phyloP scores from a whole-genome alignment of 1,140 invertebrate genomes.

The Pogonomyrmex californicus region DNA sequence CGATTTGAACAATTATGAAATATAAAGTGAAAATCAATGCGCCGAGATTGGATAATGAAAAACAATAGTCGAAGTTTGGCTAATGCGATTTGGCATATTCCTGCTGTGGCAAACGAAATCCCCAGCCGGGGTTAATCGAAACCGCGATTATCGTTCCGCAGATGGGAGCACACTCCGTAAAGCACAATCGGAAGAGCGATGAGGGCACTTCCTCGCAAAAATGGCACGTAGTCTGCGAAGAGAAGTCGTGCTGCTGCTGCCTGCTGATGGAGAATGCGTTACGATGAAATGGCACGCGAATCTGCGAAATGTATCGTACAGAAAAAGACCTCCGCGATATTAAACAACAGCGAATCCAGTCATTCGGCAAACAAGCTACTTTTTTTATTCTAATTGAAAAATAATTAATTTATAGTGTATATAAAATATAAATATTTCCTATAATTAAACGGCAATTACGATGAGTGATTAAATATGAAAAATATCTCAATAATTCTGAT shows the following conservation, averaged over 20 bases:
- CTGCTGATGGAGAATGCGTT: conserved; percentile 80
- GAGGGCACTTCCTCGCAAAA: conserved; percentile 71
- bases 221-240: conserved; percentile 71
- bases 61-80: conserved; percentile 18
- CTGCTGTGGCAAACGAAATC: conserved; percentile 24
- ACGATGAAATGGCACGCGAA: conserved; percentile 80
- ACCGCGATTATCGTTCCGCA: conserved; percentile 72
- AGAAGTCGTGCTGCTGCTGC: conserved; percentile 24
- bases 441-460: conserved; percentile 27
- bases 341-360: conserved; percentile 74
- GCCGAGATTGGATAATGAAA: conserved; percentile 17
- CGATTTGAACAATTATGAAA: neutral
- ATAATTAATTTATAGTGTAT: neutral
- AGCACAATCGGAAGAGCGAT: conserved; percentile 71
- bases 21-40: neutral
- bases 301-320: conserved; percentile 74
- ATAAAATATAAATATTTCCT: conserved; percentile 10
- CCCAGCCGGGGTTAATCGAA: conserved; percentile 44
- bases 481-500: neutral
- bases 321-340: conserved; percentile 75
- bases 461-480: neutral
- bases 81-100: conserved; percentile 25
- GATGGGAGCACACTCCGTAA: conserved; percentile 63
- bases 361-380: conserved; percentile 76
- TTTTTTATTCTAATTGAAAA: neutral